A percentile compares a stretch with the other conserved stretches of the same genome.
These are phyloP conservation scores for Eclectus roratus DNA, from an alignment of 2,113 vertebrate species.

Conservation along the genomic window DNA sequence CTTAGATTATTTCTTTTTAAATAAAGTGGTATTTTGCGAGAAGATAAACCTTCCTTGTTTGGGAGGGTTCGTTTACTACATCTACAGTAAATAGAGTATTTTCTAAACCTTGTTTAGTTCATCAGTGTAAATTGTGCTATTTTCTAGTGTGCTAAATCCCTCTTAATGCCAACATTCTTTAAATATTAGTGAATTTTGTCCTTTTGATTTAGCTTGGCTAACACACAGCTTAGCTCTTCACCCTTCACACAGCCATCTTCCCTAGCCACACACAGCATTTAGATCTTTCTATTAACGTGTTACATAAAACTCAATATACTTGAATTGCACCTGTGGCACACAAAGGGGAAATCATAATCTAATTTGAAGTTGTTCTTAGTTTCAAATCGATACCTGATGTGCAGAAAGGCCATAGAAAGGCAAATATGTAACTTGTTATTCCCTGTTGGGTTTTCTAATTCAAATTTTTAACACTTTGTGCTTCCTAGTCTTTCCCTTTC, in stretches of 20 bases:
- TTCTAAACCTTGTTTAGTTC: background rate
- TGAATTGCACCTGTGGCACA: slow-evolving; percentile 6
- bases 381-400: slow-evolving; percentile 15
- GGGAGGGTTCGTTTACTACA: background rate
- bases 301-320: background rate
- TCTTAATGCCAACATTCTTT: background rate
- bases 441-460: background rate
- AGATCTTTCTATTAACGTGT: background rate
- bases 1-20: background rate
- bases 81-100: background rate
- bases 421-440: background rate
- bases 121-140: background rate
- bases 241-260: background rate
- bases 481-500: background rate
- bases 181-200: background rate
- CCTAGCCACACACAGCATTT: background rate
- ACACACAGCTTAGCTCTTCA: background rate
- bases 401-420: background rate
- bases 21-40: background rate
- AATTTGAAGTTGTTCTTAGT: background rate
- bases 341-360: background rate
- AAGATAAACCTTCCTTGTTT: background rate
- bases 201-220: background rate
- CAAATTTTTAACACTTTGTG: background rate
- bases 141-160: background rate